Evolutionary conservation across 1,140 invertebrate genomes (phyloP), one percentile per base, ranked within the genome.

Genomic region (Ephestia elutella): DNA sequence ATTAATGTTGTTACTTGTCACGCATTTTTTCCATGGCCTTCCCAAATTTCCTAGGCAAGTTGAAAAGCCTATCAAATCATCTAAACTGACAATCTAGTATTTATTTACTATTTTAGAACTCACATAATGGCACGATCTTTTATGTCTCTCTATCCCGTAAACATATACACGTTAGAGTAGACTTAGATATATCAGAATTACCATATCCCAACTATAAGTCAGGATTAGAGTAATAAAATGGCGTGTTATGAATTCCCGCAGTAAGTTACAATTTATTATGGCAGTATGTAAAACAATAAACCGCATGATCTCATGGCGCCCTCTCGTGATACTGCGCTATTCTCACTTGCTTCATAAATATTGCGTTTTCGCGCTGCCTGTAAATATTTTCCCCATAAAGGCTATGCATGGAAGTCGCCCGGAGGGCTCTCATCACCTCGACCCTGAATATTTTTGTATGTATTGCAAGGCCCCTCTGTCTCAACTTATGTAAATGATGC

Each of bases 401-500:
- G 72, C 75, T 68, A 78, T 76, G 71, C 74, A 78, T 82, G 75
- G 67, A 66, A 75, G 70, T 74, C 66, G 66, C 75, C 75, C 78
- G 69, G 69, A 77, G 77, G 78, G 75, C 78, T 77, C 68, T 82
- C 80, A 84, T 84, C 82, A 82, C 80, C 75, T 84, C 77, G 71
- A 63, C 68, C 75, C 83, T 86, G 82, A 86, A 87, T 87, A 87
- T 86, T 82, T 87, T 85, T 72, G 70, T 77, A 78, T 77, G 63
- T 78, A 84, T 77, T 68, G 58, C 62, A 63, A 70, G 70, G 60
- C 74, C 82, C 85, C 85, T 82, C 85, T 86, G 83, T 82, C 82
- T 85, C 82, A 77, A 85, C 77, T 85, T 88, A 86, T 88, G 82
- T 82, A 84, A 88, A 87, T 86, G 65, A 58, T 76, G 71, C 71